phyloP scores from a whole-genome alignment of 2,888 invertebrate species.

The Folsomia candida region DNA sequence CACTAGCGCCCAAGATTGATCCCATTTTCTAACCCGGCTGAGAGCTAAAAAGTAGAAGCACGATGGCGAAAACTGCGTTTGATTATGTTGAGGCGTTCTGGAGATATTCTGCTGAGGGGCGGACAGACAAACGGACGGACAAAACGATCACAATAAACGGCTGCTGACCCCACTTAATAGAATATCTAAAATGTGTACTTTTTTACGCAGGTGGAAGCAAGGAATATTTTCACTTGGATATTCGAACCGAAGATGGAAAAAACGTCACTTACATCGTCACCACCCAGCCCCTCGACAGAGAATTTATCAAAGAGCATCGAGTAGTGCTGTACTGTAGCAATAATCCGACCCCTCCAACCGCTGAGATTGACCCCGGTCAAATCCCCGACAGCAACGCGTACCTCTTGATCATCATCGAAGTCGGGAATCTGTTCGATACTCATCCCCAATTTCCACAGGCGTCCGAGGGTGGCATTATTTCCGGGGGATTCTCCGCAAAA shows the following conservation, averaged over 20 bases:
- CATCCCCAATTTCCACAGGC: slow-evolving; percentile 58
- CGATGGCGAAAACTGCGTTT: too few species aligned
- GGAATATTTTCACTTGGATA: background rate
- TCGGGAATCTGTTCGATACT: slow-evolving; percentile 66
- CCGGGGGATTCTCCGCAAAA: slow-evolving; percentile 24
- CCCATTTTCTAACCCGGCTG: too few species aligned
- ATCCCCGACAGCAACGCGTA: slow-evolving; percentile 12
- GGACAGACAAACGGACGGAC: too few species aligned
- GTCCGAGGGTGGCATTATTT: slow-evolving; percentile 54
- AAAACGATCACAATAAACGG: too few species aligned
- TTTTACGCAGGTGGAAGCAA: background rate
- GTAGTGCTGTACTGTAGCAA: slow-evolving; percentile 31
- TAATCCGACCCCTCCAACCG: background rate
- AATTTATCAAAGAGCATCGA: slow-evolving; percentile 9
- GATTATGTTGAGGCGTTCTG: too few species aligned
- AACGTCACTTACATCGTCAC: background rate
- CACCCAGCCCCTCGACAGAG: slow-evolving; percentile 16
- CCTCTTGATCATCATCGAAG: slow-evolving; percentile 55
- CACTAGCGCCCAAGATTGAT: too few species aligned
- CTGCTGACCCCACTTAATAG: too few species aligned
- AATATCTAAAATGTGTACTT: background rate
- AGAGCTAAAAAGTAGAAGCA: too few species aligned
- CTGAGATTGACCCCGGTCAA: slow-evolving; percentile 18
- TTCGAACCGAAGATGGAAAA: background rate
- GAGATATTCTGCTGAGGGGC: too few species aligned